Evolutionary conservation across 30 jellyfish, hydroid and myxozoan species (phyloP), one percentile per base, ranked within the genome.

Genomic region (Kudoa iwatai): DNA sequence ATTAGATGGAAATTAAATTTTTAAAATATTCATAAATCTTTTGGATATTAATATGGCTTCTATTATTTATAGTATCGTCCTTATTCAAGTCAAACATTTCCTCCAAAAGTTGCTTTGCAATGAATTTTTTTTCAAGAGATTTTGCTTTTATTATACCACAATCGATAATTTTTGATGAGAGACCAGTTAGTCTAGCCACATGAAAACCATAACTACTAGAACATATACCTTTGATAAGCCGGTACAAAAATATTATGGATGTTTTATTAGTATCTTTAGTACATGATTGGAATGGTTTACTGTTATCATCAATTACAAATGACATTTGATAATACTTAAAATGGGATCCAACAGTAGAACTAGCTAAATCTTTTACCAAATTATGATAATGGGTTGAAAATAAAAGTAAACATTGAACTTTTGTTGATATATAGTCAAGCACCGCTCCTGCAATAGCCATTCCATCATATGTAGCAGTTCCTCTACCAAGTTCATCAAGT

Each of bases 121-220:
- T 9, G 36, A n/a, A 28, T 6, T 28, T 28, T 28, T n/a, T 28
- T 28, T 28, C 36, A 9, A 28, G 9, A 6, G 9, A 6, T n/a
- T n/a, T 28, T 28, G 36, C 36, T n/a, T 6, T 28, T 28, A 6
- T n/a, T 9, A 28, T 28, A 6, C 36, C 36, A 6, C 36, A 6
- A 6, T 9, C 9, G 36, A 28, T 28, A 6, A 28, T 28, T 28
- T 28, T 28, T 28, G 9, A 6, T 6, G 9, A 9, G 19, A 59
- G 18, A 0, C 84, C 84, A 15, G 84, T 82, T 14, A 59, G 39
- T 20, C 68, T 48, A 10, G 84, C 83, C 35, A 59, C 83, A 32
- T 59, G 44, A 19, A 59, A 16, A 15, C 84, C 84, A 38, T 59
- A 59, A 44, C 83, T 53, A 23, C 42, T 43, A 14, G 34, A 28